Base-by-base conservation (phyloP, 2,888 invertebrate species). In the Aphodius granarius region DNA sequence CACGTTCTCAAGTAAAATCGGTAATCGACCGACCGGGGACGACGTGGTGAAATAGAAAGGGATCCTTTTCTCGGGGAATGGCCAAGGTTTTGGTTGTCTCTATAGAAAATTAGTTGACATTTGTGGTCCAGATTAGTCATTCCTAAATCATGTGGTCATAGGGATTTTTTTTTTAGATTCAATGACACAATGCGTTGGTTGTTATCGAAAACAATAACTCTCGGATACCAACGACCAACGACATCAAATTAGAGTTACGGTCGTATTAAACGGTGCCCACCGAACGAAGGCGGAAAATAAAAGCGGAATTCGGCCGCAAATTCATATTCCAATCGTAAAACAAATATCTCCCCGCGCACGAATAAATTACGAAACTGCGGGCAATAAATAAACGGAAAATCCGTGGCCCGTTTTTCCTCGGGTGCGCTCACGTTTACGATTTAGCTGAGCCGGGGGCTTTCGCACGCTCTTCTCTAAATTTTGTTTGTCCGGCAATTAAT, bases 311-410 rank as follows among this genome's bases (percentile, higher is more conserved):
- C 43, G 43, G 9, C 43, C 43, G 43, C 68, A 22, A 68, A 20
- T 68, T 68, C 68, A 68, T 68, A 68, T 68, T 68, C 68, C 21
- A n/a, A 22, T 20, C 17, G 68, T 20, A 68, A 68, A 68, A 68
- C 21, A 68, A 68, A 68, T 68, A 68, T 20, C 21, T 68, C 68
- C 68, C 68, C 20, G 22, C 21, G 21, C 68, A n/a, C 13, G 22
- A 22, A 68, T 68, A 68, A 68, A 68, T 68, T 68, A 68, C 21
- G n/a, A 20, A 22, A n/a, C 22, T 21, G n/a, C 20, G 68, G 68
- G 68, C 21, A 19, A 68, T 68, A 68, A 68, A 68, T 68, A 68
- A 68, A 68, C 68, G 20, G 68, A 68, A 68, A 68, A 68, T 68
- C 68, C 68, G 68, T n/a, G 68, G 20, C 22, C 22, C 20, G 20